Evolutionary conservation across 2,113 vertebrate species (phyloP), one percentile per base, ranked within the genome.

Genomic region (Phyllostomus hastatus): DNA sequence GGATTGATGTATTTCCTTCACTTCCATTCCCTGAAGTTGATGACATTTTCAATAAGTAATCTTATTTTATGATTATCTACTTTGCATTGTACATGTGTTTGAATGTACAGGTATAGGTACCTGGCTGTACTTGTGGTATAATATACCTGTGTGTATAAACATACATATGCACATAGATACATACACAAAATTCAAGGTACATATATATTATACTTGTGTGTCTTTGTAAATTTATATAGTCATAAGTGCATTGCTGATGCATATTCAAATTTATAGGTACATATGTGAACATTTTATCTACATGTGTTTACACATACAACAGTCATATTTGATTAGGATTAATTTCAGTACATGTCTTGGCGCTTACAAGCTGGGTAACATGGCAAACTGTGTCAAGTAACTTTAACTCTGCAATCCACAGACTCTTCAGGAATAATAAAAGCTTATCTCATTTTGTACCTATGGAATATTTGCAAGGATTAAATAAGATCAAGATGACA

Each of bases 11-110:
- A 81, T 94, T 96, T 97, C 78, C 69, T 94, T 96, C 92, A 93
- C 90, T 96, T 95, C 10, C 70, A 78, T 92, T 96, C 69, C 75
- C 66, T 79, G 92, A 3, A 11, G 92, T 94, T 95, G 88, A 94
- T 96, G 94, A 92, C 90, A 96, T 95, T 96, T 97, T 96, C 88
- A 91, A 79, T 92, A 96, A 92, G 43, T 72, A 81, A 95, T 93
- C 41, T 86, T 69, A 24, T 46, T 83, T 89, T 78, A 80, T 96
- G 80, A 22, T 90, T 52, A 48, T 91, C 52, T 57, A 67, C 35
- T 93, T 97, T 89, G 61, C 75, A 87, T 95, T 57, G 66, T 82
- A 91, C 82, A 84, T 59, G n/a, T 35, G 31, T 94, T 70, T 87
- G 22, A 76, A 41, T 86, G 57, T 76, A 75, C 0, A 10, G 76